A percentile compares a stretch with the other conserved stretches of the same genome.
Conservation (phyloP, 2,113 vertebrate species). For the Varanus komodoensis region DNA sequence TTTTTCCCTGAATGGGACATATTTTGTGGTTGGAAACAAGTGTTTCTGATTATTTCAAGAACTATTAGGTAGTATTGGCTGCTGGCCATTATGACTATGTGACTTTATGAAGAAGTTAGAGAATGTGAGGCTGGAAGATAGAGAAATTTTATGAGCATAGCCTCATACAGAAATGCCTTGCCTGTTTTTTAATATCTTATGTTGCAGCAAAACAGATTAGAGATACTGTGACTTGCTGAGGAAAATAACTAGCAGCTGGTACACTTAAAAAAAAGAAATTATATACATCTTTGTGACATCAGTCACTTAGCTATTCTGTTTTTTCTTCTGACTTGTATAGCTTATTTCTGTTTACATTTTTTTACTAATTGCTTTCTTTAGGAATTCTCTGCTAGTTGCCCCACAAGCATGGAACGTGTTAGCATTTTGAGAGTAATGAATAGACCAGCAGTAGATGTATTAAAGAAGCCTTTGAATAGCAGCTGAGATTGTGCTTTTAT, state of each 20-base stretch:
- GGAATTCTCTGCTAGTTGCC: slow-evolving; percentile 58
- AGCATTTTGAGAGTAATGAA: slow-evolving; percentile 45
- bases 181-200: neutral
- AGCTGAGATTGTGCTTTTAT: slow-evolving; percentile 51
- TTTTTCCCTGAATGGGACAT: too few relatives aligned
- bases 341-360: slow-evolving; percentile 56
- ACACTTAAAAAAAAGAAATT: neutral
- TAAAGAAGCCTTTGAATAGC: slow-evolving; percentile 40
- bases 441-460: slow-evolving; percentile 20
- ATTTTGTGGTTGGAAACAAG: too few relatives aligned
- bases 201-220: neutral
- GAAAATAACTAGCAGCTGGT: slow-evolving; percentile 22
- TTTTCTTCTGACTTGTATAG: slow-evolving; percentile 46
- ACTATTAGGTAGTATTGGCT: too few relatives aligned
- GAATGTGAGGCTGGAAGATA: neutral
- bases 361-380: slow-evolving; percentile 56
- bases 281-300: neutral
- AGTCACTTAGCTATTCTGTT: slow-evolving; percentile 31
- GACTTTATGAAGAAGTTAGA: neutral
- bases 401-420: neutral
- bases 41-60: too few relatives aligned
- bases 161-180: neutral
- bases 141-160: neutral
- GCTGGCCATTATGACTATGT: too few relatives aligned
- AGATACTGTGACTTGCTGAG: neutral